Base-by-base conservation (phyloP, 2,113 vertebrate species). In the Elaphurus davidianus region DNA sequence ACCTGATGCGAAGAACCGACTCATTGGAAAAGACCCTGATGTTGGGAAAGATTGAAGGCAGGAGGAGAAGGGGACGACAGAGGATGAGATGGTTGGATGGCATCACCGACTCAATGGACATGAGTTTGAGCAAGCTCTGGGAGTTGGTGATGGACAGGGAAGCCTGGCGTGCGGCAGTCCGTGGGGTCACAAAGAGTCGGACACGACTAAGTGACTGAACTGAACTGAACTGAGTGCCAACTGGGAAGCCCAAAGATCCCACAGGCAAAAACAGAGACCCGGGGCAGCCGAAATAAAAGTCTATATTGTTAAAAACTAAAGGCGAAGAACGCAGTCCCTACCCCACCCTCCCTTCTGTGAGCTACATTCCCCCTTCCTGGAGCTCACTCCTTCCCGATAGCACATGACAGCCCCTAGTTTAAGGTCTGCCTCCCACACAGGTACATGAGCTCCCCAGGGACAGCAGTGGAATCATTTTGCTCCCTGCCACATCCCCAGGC, bases 331-430 rank as follows among this genome's bases (percentile, higher is more conserved):
- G 25, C 36, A 7, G 71, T 7, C 71, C 15, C 19, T 71, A 40
- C n/a, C 10, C 67, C 2, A 23, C 6, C 71, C 40, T 43, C 71
- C 36, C 36, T 17, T 30, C 50, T 17, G 1, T 9, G 8, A 10
- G 78, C n/a, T 0, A 10, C 33, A 15, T 1, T 1, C 76, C 36
- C 54, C 10, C 23, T 50, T 27, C 90, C 45, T 1, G 9, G 4
- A 40, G 4, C 7, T 27, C 0, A 0, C 19, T 21, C n/a, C 67
- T 43, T 12, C 55, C 84, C 0, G 19, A 43, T 17, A 23, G 40
- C 2, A 0, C 4, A 1, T 5, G 1, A 1, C 0, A 5, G 3
- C 7, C 28, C 3, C 16, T 33, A 27, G 30, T 1, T 6, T n/a
- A 36, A 0, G 21, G 36, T 64, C 43, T 6, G 55, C 5, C 15